Conservation (phyloP, 53 echinoderm and acorn worm species). For the Apostichopus leukothele region DNA sequence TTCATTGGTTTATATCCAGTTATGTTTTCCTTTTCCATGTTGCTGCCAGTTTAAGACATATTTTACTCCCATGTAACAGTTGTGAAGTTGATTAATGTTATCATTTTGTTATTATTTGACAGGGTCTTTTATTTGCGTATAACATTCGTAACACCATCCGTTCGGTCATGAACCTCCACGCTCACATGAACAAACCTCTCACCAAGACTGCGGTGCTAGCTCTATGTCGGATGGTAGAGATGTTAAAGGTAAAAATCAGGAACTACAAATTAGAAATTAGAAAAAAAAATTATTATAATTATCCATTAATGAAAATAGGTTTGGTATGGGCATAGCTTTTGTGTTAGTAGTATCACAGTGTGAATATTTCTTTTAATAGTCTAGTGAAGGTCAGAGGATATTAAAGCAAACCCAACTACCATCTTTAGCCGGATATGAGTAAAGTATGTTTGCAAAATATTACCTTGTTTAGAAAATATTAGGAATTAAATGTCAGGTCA, state of each 20-base stretch:
- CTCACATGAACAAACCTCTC: slow-evolving; percentile 93
- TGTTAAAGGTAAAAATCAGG: slow-evolving; percentile 70
- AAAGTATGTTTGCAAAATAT: too few species aligned
- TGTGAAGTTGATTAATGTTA: background rate
- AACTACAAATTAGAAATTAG: too few species aligned
- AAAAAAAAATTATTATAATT: too few species aligned
- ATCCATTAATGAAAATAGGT: too few species aligned
- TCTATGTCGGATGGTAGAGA: slow-evolving; percentile 88
- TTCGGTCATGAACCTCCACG: slow-evolving; percentile 95
- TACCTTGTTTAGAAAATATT: too few species aligned
- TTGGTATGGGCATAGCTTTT: too few species aligned
- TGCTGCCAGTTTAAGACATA: too few species aligned
- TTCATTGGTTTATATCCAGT: too few species aligned
- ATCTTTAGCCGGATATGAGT: too few species aligned
- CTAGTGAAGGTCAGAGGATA: background rate
- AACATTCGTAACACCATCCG: slow-evolving; percentile 87
- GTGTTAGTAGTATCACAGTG: background rate
- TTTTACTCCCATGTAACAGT: background rate
- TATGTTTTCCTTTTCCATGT: too few species aligned
- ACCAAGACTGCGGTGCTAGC: slow-evolving; percentile 95
- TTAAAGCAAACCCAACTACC: too few species aligned
- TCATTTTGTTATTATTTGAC: background rate
- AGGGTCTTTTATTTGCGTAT: slow-evolving; percentile 92
- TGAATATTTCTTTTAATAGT: background rate
- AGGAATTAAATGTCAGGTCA: too few species aligned